Evolutionary conservation across 2,888 invertebrate genomes (phyloP).

Genomic region (Synanthedon tipuliformis): DNA sequence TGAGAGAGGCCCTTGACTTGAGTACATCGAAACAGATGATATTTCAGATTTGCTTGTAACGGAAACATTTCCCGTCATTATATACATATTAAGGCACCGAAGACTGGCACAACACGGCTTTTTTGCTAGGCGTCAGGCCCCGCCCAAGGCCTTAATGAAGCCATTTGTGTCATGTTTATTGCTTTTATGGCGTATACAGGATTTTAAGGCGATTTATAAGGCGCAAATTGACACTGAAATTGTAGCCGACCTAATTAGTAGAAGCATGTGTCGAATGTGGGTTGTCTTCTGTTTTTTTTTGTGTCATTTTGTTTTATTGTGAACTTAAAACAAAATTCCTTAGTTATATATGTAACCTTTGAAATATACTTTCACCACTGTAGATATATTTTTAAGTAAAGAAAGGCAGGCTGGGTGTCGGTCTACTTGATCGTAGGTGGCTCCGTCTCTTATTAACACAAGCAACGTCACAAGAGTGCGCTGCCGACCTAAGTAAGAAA

Average conservation of each 20-base stretch:
- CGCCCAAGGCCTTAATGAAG: slow-evolving; percentile 61
- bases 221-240: slow-evolving; percentile 60
- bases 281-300: slow-evolving; percentile 13
- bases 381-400: no score
- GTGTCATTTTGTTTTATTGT: not conserved
- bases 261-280: slow-evolving; percentile 23
- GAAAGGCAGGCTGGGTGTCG: no score
- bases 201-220: slow-evolving; percentile 60
- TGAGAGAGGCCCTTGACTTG: slow-evolving; percentile 14
- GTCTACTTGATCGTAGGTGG: no score
- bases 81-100: slow-evolving; percentile 54
- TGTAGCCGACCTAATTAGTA: slow-evolving; percentile 45
- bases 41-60: slow-evolving; percentile 46
- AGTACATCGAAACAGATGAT: slow-evolving; percentile 42
- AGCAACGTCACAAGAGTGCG: no score
- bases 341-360: no score
- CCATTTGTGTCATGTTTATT: slow-evolving; percentile 66
- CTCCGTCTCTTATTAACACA: no score
- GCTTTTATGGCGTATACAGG: slow-evolving; percentile 59
- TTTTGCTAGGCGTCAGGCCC: slow-evolving; percentile 53
- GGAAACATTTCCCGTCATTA: slow-evolving; percentile 59
- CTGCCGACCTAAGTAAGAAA: no score
- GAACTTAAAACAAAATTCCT: no score
- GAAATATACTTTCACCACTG: no score
- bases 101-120: slow-evolving; percentile 40